Evolutionary conservation across 1,140 invertebrate species (phyloP), one percentile per base, ranked within the genome.

Genomic region (Copidosoma floridanum): DNA sequence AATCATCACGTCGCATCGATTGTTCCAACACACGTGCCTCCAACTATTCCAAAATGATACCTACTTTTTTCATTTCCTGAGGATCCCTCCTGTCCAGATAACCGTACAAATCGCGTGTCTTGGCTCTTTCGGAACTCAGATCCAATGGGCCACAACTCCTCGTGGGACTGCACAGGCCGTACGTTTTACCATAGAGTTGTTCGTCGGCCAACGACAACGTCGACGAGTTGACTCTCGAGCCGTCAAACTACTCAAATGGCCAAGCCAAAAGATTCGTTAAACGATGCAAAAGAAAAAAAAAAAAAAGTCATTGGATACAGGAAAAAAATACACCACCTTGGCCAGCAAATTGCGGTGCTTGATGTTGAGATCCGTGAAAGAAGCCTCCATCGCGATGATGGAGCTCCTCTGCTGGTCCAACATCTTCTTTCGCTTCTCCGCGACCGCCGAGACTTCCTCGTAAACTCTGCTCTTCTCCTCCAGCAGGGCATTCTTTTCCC

Each of bases 351-450:
- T 21, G 32, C 77, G 70, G 65, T 81, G 71, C 65, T 77, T 81
- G 55, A 76, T 78, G 50, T 73, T 81, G 6, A 79, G 59, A 63
- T 81, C 79, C 0, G 72, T 72, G 5, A 80, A 68, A 16, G 75
- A 73, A 8, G 79, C 77, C 44, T 79, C 77, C 14, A 73, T 72
- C 7, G 73, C 63, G 66, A 79, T 79, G 16, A 81, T 37, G 0
- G 77, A 81, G 16, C 61, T 32, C 26, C 78, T 73, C 5, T 80
- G 62, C 24, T 71, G 75, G 51, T 76, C 73, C 5, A 81, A 68
- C 51, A 80, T 78, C 41, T 78, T 78, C 51, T 77, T 78, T n/a
- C 75, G 69, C 57, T 76, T 80, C 7, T 81, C 77, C 0, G 73
- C 66, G 20, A 73, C 61, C 0, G 59, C 47, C 3, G 54, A 67